Evolutionary conservation across 2,797 vertebrate genomes (phyloP).

Genomic region (Sebastes oblongus): DNA sequence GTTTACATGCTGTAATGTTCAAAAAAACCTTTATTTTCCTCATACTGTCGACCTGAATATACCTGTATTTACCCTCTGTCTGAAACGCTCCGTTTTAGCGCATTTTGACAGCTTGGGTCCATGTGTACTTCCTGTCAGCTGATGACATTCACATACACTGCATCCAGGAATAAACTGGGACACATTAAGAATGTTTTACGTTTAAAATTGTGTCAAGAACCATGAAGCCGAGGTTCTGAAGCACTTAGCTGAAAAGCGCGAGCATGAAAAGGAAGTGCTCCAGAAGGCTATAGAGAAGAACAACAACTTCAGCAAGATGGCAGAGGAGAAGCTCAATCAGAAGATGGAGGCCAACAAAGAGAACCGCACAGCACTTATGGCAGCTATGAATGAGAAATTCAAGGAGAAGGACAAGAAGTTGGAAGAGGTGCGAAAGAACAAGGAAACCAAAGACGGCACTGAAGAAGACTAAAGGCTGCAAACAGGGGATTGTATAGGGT

Average conservation of each 20-base stretch:
- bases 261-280: constrained; percentile 94
- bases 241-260: constrained; percentile 94
- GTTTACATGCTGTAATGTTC: too few relatives aligned
- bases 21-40: too few relatives aligned
- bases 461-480: constrained; percentile 76
- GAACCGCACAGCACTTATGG: constrained; percentile 92
- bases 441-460: constrained; percentile 91
- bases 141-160: too few relatives aligned
- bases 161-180: too few relatives aligned
- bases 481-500: constrained; percentile 59
- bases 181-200: too few relatives aligned
- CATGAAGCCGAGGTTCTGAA: constrained; percentile 95
- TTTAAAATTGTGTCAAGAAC: constrained; percentile 49
- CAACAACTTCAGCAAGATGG: constrained; percentile 97
- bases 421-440: constrained; percentile 94
- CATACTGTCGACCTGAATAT: too few relatives aligned
- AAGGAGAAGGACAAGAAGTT: constrained; percentile 96
- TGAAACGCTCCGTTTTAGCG: too few relatives aligned
- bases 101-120: too few relatives aligned
- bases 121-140: too few relatives aligned
- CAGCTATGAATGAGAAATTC: constrained; percentile 94
- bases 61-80: too few relatives aligned
- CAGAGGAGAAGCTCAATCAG: constrained; percentile 94
- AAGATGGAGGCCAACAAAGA: constrained; percentile 98
- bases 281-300: constrained; percentile 95